Evolutionary conservation across 2,113 vertebrate genomes (phyloP), one percentile per base, ranked within the genome.

Genomic region (Prinia subflava): DNA sequence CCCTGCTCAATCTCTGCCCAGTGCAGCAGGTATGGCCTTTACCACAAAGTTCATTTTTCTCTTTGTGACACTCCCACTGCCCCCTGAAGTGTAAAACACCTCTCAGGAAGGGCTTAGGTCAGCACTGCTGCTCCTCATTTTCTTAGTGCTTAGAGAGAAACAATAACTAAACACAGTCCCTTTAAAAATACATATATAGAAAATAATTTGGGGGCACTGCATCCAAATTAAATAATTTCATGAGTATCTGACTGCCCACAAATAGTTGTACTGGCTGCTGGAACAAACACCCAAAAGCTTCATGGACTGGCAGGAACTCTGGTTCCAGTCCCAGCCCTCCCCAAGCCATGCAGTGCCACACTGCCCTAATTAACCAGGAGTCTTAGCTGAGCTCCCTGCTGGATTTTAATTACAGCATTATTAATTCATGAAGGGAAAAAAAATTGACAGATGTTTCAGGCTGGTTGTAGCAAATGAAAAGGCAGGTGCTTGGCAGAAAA

Each of bases 381-480:
- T 37, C 77, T 93, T 87, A 94, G 78, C 79, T 95, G 94, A 97
- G 84, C 60, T 98, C 94, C 97, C 96, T 92, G 91, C 94, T 97
- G 96, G 96, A 96, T 97, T 98, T 97, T 98, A 97, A 98, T 98
- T 98, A 97, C 65, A 77, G 68, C 94, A 70, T 96, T 97, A 97
- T 97, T 98, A 98, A 97, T 97, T 96, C 92, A 90, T 68, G 86
- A 81, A 15, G 81, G 76, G 78, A 8, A 68, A 96, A 47, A 50
- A 92, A 95, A 64, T 4, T 94, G 97, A 96, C 96, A 97, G 96
- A 94, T 97, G 97, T 96, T 96, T 95, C 96, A 97, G 91, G 87
- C 89, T 96, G 94, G 96, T 93, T 23, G 31, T 79, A 96, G 94
- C 92, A 97, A 97, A 97, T 97, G 83, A 97, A 97, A 95, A 97